Evolutionary conservation across 1,140 invertebrate species (phyloP).

Genomic region (Drosophila takahashii): DNA sequence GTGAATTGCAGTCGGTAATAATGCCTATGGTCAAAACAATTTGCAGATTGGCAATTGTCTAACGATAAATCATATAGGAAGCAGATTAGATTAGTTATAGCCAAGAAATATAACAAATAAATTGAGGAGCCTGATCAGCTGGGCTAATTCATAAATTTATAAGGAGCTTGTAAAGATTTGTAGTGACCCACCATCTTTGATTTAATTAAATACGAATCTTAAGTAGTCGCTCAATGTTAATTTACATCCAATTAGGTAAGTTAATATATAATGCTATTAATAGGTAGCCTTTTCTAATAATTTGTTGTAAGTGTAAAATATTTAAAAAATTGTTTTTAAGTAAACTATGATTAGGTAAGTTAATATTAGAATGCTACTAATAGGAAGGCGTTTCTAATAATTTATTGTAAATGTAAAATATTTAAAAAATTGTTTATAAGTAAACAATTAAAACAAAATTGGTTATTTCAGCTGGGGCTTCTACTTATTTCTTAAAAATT

Average conservation of each 20-base stretch:
- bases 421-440: neutral
- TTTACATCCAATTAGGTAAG: too few relatives aligned
- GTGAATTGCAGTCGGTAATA: neutral
- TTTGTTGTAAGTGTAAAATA: too few relatives aligned
- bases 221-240: neutral
- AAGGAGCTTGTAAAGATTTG: neutral
- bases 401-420: too few relatives aligned
- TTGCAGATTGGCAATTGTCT: conserved; percentile 3
- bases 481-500: neutral
- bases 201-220: neutral
- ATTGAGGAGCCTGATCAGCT: neutral
- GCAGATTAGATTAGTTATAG: conserved; percentile 17
- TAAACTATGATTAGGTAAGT: too few relatives aligned
- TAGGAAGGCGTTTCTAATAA: too few relatives aligned
- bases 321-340: neutral
- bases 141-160: neutral
- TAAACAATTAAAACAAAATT: neutral
- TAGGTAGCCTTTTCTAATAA: too few relatives aligned
- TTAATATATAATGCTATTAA: too few relatives aligned
- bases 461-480: too few relatives aligned
- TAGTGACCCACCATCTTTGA: neutral
- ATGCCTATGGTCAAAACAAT: neutral
- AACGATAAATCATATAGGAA: conserved; percentile 8
- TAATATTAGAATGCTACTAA: too few relatives aligned
- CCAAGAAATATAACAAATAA: neutral